Evolutionary conservation across 2,888 invertebrate species (phyloP), one percentile per base, ranked within the genome.

Genomic region (Tuberolachnus salignus): DNA sequence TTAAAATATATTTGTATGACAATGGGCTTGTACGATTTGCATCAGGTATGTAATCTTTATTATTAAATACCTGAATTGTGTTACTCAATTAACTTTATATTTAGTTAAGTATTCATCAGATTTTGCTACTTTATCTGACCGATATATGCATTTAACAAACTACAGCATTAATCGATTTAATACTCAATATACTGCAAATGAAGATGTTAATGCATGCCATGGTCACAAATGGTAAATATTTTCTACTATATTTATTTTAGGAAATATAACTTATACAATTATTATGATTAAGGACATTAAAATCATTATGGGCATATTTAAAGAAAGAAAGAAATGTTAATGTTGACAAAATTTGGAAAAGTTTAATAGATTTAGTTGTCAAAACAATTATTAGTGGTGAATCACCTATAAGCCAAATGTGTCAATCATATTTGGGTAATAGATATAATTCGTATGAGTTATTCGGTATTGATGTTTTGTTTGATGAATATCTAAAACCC

Each of bases 11-110:
- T 86, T 87, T 99, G 83, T 97, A 95, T 86, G 93, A 96, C 81
- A 97, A 99, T 85, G 99, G 99, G 1, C 88, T 99, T 66, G 98
- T 94, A 0, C 89, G 98, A 83, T 98, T 98, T 87, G 98, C 98
- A 59, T 97, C 97, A 83, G 93, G 94, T 90, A 88, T 11, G 23
- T 26, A 13, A 57, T 46, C 23, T 61, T 53, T 19, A n/a, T 19
- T 44, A 34, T 19, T 16, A 14, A 64, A 4, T 64, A 0, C 11
- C 59, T 44, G 3, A 34, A 19, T 34, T 34, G 6, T 59, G 2
- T 55, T 0, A 57, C 34, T 59, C 57, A 75, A 44, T 42, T 44
- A 21, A 49, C 66, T 26, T 78, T 73, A 67, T n/a, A 21, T 26
- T 82, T 55, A 82, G 82, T 82, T 0, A 82, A 82, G 73, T 82